Percentiles rank a stretch among this genome's conserved stretches.
Evolutionary conservation across 2,888 invertebrate species (phyloP).

Genomic region (Pyrochroa serraticornis): DNA sequence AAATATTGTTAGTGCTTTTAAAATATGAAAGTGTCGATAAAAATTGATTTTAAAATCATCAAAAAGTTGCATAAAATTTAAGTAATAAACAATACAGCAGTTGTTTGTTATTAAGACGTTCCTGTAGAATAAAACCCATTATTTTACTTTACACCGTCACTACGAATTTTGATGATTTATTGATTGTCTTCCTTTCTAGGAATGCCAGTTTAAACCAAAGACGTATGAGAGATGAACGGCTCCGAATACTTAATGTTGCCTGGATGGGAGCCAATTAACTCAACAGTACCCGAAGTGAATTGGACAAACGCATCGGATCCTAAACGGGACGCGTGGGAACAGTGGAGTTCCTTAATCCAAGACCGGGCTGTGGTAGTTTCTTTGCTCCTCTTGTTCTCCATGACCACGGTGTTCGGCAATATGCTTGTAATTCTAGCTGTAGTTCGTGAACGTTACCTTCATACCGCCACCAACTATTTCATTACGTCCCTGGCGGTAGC

Average conservation of each 20-base stretch:
- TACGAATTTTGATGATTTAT: no score
- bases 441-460: constrained; percentile 88
- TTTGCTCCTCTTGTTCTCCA: constrained; percentile 83
- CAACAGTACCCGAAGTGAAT: constrained; percentile 34
- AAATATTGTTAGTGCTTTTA: no score
- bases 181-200: not conserved
- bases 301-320: constrained; percentile 49
- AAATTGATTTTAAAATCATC: no score
- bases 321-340: constrained; percentile 55
- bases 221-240: constrained; percentile 39
- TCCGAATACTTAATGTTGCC: constrained; percentile 34
- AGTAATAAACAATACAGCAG: no score
- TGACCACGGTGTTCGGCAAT: constrained; percentile 95
- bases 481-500: constrained; percentile 96
- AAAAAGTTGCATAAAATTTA: no score
- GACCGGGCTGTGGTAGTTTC: constrained; percentile 80
- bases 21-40: no score
- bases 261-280: constrained; percentile 34
- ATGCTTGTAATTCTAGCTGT: constrained; percentile 93
- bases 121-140: no score
- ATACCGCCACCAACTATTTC: constrained; percentile 97
- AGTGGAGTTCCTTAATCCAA: constrained; percentile 64
- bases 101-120: no score
- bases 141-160: no score
- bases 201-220: not conserved